phyloP scores from a whole-genome alignment of 2,888 invertebrate species.

The Hyppa rectilinea region DNA sequence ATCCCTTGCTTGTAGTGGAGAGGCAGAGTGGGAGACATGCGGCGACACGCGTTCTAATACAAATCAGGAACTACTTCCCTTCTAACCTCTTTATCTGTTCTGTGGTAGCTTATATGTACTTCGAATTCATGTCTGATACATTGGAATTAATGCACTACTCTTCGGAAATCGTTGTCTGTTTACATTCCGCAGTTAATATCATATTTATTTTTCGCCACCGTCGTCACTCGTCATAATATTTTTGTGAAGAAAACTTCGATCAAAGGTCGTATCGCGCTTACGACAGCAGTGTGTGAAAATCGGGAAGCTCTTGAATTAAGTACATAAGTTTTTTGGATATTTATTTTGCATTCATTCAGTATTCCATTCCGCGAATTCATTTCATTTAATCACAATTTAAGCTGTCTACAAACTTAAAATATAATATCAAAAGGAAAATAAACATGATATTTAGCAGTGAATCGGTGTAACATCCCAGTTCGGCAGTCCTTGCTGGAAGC shows the following conservation, averaged over 20 bases:
- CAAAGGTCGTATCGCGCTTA: slow-evolving; percentile 9
- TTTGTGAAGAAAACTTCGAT: slow-evolving; percentile 1
- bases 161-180: not conserved
- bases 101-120: too few relatives aligned
- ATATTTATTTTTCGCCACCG: not conserved
- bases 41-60: too few relatives aligned
- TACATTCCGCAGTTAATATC: not conserved
- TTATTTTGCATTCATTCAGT: not conserved
- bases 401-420: slow-evolving; percentile 29
- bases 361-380: slow-evolving; percentile 6
- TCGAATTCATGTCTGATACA: too few relatives aligned
- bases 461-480: slow-evolving; percentile 70
- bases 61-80: too few relatives aligned
- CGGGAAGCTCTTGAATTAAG: not conserved
- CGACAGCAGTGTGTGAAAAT: not conserved
- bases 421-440: slow-evolving; percentile 56
- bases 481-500: slow-evolving; percentile 77
- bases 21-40: too few relatives aligned
- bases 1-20: too few relatives aligned
- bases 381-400: slow-evolving; percentile 17
- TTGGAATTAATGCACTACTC: too few relatives aligned
- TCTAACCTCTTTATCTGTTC: too few relatives aligned
- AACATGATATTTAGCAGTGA: slow-evolving; percentile 70
- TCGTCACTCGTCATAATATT: slow-evolving; percentile 5
- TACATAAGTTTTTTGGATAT: not conserved